A percentile compares a stretch with the other conserved stretches of the same genome.
phyloP scores from a whole-genome alignment of 2,797 vertebrate species.

The Sciurus vulgaris region DNA sequence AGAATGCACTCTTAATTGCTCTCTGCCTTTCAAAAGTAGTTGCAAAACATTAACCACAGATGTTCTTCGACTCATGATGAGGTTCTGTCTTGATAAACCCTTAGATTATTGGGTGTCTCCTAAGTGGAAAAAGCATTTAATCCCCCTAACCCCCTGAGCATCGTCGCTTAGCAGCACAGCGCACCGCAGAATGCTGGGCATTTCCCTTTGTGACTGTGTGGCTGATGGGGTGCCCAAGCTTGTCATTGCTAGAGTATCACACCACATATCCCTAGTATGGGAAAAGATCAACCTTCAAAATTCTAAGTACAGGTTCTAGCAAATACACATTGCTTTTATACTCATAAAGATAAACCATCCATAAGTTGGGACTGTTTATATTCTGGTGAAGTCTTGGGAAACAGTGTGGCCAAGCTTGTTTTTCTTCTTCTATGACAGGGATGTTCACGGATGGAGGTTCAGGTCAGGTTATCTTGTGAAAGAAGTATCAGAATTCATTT shows the following conservation, averaged over 20 bases:
- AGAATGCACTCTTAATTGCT: neutral
- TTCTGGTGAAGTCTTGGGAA: neutral
- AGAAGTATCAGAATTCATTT: constrained; percentile 15
- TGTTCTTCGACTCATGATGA: neutral
- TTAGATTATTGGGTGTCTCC: neutral
- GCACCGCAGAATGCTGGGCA: too few species aligned
- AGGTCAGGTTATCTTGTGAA: neutral
- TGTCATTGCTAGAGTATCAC: neutral
- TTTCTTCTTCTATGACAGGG: neutral
- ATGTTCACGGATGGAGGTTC: neutral
- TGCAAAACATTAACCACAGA: neutral
- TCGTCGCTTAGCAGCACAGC: neutral
- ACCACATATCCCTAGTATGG: neutral
- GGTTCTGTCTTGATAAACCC: neutral
- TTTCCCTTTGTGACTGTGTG: neutral
- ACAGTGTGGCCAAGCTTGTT: neutral
- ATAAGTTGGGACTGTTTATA: neutral
- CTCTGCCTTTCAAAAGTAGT: neutral
- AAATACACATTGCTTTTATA: neutral
- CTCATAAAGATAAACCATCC: neutral
- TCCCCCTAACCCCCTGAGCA: neutral
- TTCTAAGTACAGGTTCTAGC: neutral
- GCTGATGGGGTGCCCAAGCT: neutral
- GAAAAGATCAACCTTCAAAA: neutral
- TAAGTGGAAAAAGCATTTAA: neutral